Conservation (phyloP, 2,797 vertebrate genomes). For the Clamator glandarius region DNA sequence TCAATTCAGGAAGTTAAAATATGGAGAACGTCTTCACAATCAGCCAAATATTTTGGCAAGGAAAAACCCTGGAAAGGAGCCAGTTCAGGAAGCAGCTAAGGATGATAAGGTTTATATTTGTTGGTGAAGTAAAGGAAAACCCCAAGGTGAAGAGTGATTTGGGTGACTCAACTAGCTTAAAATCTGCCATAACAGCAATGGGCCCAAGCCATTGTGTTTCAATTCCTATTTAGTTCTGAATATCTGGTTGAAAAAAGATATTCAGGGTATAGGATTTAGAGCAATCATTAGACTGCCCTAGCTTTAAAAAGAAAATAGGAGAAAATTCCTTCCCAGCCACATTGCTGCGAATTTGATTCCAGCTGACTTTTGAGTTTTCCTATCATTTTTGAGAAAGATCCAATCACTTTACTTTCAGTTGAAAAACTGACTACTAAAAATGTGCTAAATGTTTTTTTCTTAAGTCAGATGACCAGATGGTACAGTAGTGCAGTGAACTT, state of each 20-base stretch:
- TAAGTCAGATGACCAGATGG: neutral
- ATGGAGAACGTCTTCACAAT: slow-evolving; percentile 25
- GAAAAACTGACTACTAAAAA: neutral
- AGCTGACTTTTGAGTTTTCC: neutral
- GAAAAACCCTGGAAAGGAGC: slow-evolving; percentile 31
- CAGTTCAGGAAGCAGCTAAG: slow-evolving; percentile 63
- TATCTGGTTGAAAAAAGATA: neutral
- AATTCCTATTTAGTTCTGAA: neutral
- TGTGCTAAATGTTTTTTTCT: neutral
- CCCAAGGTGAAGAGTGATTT: slow-evolving; percentile 55
- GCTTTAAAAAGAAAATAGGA: neutral
- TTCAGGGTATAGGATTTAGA: neutral
- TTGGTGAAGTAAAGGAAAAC: slow-evolving; percentile 48
- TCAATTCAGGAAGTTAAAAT: slow-evolving; percentile 19
- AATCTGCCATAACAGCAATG: neutral
- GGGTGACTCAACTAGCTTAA: slow-evolving; percentile 46
- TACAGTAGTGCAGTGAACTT: neutral
- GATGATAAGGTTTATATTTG: slow-evolving; percentile 58
- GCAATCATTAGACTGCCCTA: neutral
- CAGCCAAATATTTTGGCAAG: slow-evolving; percentile 44
- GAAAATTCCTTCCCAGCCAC: neutral
- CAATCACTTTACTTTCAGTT: neutral
- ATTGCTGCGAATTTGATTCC: neutral
- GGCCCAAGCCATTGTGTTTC: neutral
- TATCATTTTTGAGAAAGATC: slow-evolving; percentile 13